Evolutionary conservation across 2,888 invertebrate genomes (phyloP).

Genomic region (Nysson spinosus): DNA sequence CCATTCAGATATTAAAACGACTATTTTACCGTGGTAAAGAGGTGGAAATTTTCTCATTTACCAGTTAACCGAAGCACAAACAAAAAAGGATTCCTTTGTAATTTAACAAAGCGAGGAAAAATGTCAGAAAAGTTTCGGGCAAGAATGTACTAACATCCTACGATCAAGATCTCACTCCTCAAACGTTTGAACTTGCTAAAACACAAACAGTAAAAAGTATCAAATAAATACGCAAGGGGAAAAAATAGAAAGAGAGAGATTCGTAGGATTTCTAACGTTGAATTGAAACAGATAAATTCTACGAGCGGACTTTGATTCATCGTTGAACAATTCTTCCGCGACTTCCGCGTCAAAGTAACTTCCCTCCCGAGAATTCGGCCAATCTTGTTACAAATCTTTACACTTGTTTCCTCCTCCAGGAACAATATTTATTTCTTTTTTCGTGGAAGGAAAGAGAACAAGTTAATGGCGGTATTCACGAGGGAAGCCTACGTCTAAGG

Average conservation of each 20-base stretch:
- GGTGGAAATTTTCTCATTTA: too few relatives aligned
- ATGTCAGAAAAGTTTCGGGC: too few relatives aligned
- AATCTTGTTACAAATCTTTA: constrained; percentile 15
- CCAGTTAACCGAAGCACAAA: too few relatives aligned
- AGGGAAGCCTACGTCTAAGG: not conserved
- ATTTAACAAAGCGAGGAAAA: too few relatives aligned
- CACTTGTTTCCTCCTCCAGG: not conserved
- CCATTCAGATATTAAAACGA: too few relatives aligned
- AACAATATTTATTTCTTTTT: constrained; percentile 20
- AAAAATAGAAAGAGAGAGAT: not conserved
- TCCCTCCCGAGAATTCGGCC: not conserved
- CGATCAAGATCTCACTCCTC: too few relatives aligned
- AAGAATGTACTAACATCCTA: too few relatives aligned
- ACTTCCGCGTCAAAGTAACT: constrained; percentile 16
- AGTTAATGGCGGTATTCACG: not conserved
- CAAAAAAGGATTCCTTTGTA: too few relatives aligned
- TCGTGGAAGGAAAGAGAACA: not conserved
- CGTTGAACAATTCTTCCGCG: constrained; percentile 17
- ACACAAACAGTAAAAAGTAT: constrained; percentile 11
- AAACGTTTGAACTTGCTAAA: too few relatives aligned
- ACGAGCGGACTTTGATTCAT: constrained; percentile 27
- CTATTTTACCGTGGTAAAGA: too few relatives aligned
- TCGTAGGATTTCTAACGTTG: constrained; percentile 17
- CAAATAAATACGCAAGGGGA: constrained; percentile 14
- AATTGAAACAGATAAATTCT: constrained; percentile 28